A percentile compares a stretch with the other conserved stretches of the same genome.
Conservation (phyloP, 1,140 invertebrate genomes). For the Oryzaephilus surinamensis region DNA sequence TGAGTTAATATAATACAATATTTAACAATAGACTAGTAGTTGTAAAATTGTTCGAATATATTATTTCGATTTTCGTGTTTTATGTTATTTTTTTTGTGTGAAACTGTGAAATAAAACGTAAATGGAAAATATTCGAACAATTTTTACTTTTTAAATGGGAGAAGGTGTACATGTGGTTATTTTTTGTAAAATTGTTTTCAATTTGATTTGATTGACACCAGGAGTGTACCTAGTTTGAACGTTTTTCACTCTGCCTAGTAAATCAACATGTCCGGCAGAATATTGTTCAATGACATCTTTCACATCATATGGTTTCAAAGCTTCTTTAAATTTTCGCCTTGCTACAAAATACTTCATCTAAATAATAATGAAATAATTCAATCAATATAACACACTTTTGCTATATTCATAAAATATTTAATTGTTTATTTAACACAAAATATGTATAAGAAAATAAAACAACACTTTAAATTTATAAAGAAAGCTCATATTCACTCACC, state of each 20-base stretch:
- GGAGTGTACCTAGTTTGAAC: slow-evolving; percentile 66
- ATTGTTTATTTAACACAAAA: slow-evolving; percentile 6
- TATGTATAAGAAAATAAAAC: too few species aligned
- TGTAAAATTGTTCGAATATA: too few species aligned
- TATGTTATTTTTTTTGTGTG: too few species aligned
- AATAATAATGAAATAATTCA: slow-evolving; percentile 12
- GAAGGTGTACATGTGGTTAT: too few species aligned
- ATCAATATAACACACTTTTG: slow-evolving; percentile 7
- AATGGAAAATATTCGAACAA: slow-evolving; percentile 8
- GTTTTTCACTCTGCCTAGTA: slow-evolving; percentile 77
- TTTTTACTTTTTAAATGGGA: slow-evolving; percentile 3
- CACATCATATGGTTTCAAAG: slow-evolving; percentile 86
- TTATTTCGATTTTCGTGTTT: too few species aligned
- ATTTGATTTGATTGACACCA: too few species aligned
- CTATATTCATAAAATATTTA: slow-evolving; percentile 2
- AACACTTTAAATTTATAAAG: too few species aligned
- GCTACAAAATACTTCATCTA: slow-evolving; percentile 86
- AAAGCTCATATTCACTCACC: too few species aligned
- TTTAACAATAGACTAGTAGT: too few species aligned
- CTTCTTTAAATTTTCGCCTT: slow-evolving; percentile 83
- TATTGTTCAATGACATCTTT: slow-evolving; percentile 93
- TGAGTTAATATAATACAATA: too few species aligned
- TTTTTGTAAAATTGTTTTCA: too few species aligned
- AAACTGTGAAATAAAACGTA: slow-evolving; percentile 9
- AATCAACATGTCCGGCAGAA: slow-evolving; percentile 81